Percentiles rank a stretch among this genome's conserved stretches.
Evolutionary conservation across 2,113 vertebrate species (phyloP).

Genomic region (Alectura lathami): DNA sequence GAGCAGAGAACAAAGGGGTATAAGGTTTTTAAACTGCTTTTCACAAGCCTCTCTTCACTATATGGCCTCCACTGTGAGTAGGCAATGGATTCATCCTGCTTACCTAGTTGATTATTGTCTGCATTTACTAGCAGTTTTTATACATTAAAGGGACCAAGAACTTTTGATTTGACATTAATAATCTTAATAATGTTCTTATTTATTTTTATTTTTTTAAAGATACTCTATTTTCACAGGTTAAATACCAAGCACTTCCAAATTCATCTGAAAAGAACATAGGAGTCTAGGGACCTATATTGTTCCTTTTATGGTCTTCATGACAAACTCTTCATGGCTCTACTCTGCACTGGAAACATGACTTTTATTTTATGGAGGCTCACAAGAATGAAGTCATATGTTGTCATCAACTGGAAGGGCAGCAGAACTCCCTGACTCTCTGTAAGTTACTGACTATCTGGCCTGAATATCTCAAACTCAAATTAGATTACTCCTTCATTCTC

Average conservation of each 20-base stretch:
- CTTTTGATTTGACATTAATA: background rate
- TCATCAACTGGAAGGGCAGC: background rate
- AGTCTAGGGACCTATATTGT: background rate
- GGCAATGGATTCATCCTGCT: background rate
- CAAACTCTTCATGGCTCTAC: background rate
- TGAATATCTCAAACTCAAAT: background rate
- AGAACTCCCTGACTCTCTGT: background rate
- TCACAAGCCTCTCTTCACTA: background rate
- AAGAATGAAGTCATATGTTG: background rate
- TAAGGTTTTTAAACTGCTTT: background rate
- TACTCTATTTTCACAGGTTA: background rate
- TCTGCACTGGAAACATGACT: background rate
- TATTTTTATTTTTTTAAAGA: rapidly evolving
- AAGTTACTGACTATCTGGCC: background rate
- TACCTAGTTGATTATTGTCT: rapidly evolving
- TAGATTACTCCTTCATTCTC: background rate
- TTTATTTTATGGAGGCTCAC: background rate
- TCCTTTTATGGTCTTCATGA: background rate
- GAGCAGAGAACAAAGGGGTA: background rate
- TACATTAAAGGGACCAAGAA: background rate
- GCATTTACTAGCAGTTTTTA: background rate
- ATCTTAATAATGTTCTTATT: background rate
- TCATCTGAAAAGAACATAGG: background rate
- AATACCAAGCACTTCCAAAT: background rate
- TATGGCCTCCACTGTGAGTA: background rate